A percentile compares a stretch with the other conserved stretches of the same genome.
These are phyloP conservation scores for Cryptomyrus ogoouensis DNA, from an alignment of 2,113 vertebrate genomes.

Conservation along the genomic window DNA sequence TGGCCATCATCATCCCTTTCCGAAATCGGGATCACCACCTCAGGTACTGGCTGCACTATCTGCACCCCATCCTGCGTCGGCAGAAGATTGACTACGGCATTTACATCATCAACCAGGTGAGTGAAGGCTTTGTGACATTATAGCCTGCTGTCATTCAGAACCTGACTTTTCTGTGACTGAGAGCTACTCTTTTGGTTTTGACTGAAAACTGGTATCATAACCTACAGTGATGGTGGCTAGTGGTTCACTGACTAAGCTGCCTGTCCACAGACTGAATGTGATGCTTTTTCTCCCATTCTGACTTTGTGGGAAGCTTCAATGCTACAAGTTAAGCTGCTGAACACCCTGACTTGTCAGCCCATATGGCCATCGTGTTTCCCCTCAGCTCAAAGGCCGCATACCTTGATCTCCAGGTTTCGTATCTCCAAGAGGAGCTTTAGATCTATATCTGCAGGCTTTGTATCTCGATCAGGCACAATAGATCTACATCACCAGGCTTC, in stretches of 20 bases:
- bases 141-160: not conserved
- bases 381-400: not conserved
- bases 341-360: not conserved
- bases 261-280: not conserved
- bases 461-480: not conserved
- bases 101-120: conserved; percentile 96
- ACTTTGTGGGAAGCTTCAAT: not conserved
- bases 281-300: not conserved
- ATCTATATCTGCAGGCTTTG: not conserved
- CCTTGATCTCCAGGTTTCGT: not conserved
- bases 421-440: not conserved
- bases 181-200: not conserved
- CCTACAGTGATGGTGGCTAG: not conserved
- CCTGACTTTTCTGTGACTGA: not conserved
- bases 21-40: conserved; percentile 94
- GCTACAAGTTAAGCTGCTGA: not conserved
- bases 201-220: not conserved
- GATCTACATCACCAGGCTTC: too few relatives aligned
- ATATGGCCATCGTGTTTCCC: not conserved
- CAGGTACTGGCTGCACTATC: conserved; percentile 97
- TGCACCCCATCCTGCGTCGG: conserved; percentile 90
- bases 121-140: conserved; percentile 16
- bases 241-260: not conserved
- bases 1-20: conserved; percentile 97
- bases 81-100: conserved; percentile 93